Percentiles rank a stretch among this genome's conserved stretches.
Evolutionary conservation across 2,113 vertebrate genomes (phyloP).

Genomic region (Stomatorhinus ivindoensis): DNA sequence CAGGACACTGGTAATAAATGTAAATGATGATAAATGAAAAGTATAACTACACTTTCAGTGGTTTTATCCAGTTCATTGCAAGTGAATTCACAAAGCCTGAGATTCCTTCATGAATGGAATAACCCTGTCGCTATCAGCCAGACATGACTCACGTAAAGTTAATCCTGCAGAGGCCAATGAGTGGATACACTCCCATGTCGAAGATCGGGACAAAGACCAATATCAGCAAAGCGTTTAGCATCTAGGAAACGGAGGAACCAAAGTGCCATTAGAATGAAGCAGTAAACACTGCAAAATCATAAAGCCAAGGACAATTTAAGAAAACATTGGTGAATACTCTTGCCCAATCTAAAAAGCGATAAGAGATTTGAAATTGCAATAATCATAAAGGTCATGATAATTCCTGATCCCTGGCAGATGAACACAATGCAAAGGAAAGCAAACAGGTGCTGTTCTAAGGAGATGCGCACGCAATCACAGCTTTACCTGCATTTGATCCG

Average conservation of each 20-base stretch:
- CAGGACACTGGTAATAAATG: neutral
- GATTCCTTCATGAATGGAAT: neutral
- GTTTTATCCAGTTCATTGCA: neutral
- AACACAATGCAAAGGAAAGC: neutral
- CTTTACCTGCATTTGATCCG: constrained; percentile 91
- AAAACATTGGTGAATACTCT: neutral
- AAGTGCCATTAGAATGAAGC: constrained; percentile 8
- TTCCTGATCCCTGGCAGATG: neutral
- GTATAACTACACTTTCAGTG: neutral
- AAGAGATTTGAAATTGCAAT: neutral
- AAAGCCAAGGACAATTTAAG: neutral
- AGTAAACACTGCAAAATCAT: constrained; percentile 24
- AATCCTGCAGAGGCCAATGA: constrained; percentile 73
- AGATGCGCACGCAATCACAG: neutral
- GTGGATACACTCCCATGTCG: constrained; percentile 84
- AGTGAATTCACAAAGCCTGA: neutral
- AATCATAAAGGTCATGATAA: neutral
- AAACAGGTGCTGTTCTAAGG: neutral
- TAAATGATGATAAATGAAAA: neutral
- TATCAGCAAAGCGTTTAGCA: constrained; percentile 89
- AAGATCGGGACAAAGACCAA: constrained; percentile 88
- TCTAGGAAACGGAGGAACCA: constrained; percentile 53
- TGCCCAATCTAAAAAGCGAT: constrained; percentile 15
- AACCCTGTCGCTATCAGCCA: neutral
- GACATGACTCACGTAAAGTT: constrained; percentile 80